Evolutionary conservation across 2,797 vertebrate species (phyloP).

Genomic region (Acestrorhynchus altus): DNA sequence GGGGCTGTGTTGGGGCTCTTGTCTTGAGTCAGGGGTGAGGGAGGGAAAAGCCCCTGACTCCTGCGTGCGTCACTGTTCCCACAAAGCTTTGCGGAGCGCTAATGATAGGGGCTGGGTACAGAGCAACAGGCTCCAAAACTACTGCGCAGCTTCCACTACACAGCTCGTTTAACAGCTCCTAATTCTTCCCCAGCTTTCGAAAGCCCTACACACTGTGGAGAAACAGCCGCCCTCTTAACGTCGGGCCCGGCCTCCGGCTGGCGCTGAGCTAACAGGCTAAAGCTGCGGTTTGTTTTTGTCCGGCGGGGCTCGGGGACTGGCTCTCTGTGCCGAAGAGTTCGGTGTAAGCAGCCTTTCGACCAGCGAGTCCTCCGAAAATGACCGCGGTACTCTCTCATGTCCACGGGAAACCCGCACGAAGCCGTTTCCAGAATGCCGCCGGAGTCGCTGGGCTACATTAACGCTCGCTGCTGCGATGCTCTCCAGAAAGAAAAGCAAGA

Average conservation of each 20-base stretch:
- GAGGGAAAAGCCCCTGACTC: background rate
- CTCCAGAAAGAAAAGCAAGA: constrained; percentile 96
- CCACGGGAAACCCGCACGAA: constrained; percentile 35
- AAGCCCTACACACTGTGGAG: background rate
- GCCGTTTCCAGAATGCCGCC: constrained; percentile 52
- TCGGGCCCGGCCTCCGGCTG: no score
- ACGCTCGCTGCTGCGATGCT: constrained; percentile 79
- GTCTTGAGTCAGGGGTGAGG: no score
- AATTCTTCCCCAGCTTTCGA: background rate
- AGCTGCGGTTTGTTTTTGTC: constrained; percentile 36
- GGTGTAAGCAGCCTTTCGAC: background rate
- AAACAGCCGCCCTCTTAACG: background rate
- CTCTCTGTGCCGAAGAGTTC: no score
- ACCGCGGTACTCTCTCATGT: background rate
- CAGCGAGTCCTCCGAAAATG: constrained; percentile 13
- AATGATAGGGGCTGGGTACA: constrained; percentile 28
- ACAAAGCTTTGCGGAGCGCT: constrained; percentile 50
- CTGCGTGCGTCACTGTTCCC: constrained; percentile 47
- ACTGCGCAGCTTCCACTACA: constrained; percentile 20
- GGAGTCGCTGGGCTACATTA: constrained; percentile 63
- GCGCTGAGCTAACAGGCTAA: constrained; percentile 1
- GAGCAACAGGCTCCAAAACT: constrained; percentile 43
- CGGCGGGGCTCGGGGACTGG: no score
- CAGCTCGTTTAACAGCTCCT: background rate
- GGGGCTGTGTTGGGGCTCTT: background rate